A percentile compares a stretch with the other conserved stretches of the same genome.
phyloP scores from a whole-genome alignment of 2,888 invertebrate species.

The Ptilodon capucinus region DNA sequence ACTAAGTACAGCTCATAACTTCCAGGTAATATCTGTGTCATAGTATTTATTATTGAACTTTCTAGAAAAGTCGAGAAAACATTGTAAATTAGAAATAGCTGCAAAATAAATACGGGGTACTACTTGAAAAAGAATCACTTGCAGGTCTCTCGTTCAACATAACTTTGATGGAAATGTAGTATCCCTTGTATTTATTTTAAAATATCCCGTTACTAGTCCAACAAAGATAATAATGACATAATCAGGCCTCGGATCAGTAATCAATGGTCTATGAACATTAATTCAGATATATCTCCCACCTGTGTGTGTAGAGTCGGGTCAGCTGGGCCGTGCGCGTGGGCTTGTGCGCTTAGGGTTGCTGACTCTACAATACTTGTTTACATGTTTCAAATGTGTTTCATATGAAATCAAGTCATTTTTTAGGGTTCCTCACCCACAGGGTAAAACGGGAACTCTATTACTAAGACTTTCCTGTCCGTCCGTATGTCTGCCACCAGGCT shows the following conservation, averaged over 20 bases:
- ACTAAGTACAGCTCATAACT: neutral
- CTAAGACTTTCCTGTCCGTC: too few relatives aligned
- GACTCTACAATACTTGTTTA: neutral
- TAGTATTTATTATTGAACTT: conserved; percentile 3
- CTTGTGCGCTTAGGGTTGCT: conserved; percentile 14
- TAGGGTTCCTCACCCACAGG: too few relatives aligned
- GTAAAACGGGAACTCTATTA: too few relatives aligned
- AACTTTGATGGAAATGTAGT: neutral
- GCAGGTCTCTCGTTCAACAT: neutral
- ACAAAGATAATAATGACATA: neutral
- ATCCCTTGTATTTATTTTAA: neutral
- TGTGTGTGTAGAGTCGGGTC: conserved; percentile 21
- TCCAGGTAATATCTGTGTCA: conserved; percentile 6
- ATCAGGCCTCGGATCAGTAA: neutral
- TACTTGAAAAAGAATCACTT: too few relatives aligned
- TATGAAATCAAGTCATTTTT: too few relatives aligned
- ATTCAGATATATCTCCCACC: conserved; percentile 25
- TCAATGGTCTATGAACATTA: conserved; percentile 3
- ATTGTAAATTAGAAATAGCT: neutral
- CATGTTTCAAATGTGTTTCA: too few relatives aligned
- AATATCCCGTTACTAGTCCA: neutral
- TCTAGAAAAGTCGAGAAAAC: conserved; percentile 2
- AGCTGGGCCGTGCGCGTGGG: conserved; percentile 17
- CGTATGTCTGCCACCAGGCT: too few relatives aligned
- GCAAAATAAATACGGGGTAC: too few relatives aligned